A percentile compares a stretch with the other conserved stretches of the same genome.
These are phyloP conservation scores for Sepioteuthis lessoniana DNA, from an alignment of 2,888 invertebrate species.

Conservation along the genomic window DNA sequence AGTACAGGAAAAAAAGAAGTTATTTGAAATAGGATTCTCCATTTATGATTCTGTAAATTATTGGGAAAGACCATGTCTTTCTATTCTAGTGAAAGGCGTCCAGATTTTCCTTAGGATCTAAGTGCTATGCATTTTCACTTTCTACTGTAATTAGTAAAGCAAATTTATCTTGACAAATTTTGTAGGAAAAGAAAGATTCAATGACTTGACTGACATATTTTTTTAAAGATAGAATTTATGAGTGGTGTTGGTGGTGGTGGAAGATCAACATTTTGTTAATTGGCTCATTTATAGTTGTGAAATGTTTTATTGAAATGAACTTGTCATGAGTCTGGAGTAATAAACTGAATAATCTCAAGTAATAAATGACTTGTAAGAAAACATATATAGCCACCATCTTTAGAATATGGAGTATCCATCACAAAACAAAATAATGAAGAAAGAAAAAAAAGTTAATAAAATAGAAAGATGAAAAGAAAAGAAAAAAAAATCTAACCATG, in stretches of 20 bases:
- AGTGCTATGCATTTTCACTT: not conserved
- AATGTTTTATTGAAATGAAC: not conserved
- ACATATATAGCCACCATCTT: not conserved
- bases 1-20: not conserved
- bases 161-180: not conserved
- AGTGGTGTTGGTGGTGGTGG: too few relatives aligned
- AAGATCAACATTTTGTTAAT: not conserved
- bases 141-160: not conserved
- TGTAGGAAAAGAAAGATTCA: not conserved
- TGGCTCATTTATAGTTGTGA: not conserved
- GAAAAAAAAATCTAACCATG: not conserved
- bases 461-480: not conserved
- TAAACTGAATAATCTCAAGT: not conserved
- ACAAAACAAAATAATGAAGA: not conserved
- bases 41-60: too few relatives aligned
- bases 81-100: not conserved
- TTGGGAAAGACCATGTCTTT: not conserved
- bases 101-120: not conserved
- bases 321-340: not conserved
- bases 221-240: not conserved
- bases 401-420: not conserved
- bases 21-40: not conserved
- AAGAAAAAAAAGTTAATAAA: not conserved
- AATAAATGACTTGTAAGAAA: not conserved
- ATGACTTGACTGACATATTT: not conserved